Evolutionary conservation across 2,888 invertebrate genomes (phyloP), one percentile per base, ranked within the genome.

Genomic region (Aspidapion aeneum): DNA sequence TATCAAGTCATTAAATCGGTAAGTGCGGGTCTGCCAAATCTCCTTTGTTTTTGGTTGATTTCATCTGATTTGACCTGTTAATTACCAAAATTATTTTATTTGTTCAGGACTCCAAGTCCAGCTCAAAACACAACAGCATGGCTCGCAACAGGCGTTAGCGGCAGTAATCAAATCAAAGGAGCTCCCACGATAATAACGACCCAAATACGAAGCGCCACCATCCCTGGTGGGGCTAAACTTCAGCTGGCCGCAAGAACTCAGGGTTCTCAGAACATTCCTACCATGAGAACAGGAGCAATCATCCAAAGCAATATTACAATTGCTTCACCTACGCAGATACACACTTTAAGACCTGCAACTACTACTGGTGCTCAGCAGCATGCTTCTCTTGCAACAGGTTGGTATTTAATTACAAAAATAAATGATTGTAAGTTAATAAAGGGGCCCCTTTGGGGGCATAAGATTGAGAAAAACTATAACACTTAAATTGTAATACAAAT

Each of bases 261-360:
- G 68, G 54, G 74, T 64, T 57, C 74, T 1, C 77, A 74, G 65
- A 70, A 74, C 60, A 72, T 78, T 7, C 72, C 78, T 17, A 73
- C 77, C 48, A 75, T 79, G 55, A 71, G 78, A 60, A 77, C 79
- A 17, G 75, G 78, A 9, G 77, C 79, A 9, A 78, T 80, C 59
- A 70, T 80, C 63, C 80, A 79, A 69, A 79, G 78, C 61, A 77
- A 79, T 16, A 80, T 80, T 62, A 76, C 77, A 21, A 77, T 80
- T 22, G 79, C 35, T 35, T 3, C 35, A 7, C 35, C 35, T 35
- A 12, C 5, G 18, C 61, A 77, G 74, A 67, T 76, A 20, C 76
- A 77, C 65, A 74, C 79, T 49, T 79, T 79, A 64, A 80, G 80
- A 69, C 69, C 78, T 20, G 74, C 72, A 20, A 68, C 76, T 3